Evolutionary conservation across 2,797 vertebrate species (phyloP).

Genomic region (Prionace glauca): DNA sequence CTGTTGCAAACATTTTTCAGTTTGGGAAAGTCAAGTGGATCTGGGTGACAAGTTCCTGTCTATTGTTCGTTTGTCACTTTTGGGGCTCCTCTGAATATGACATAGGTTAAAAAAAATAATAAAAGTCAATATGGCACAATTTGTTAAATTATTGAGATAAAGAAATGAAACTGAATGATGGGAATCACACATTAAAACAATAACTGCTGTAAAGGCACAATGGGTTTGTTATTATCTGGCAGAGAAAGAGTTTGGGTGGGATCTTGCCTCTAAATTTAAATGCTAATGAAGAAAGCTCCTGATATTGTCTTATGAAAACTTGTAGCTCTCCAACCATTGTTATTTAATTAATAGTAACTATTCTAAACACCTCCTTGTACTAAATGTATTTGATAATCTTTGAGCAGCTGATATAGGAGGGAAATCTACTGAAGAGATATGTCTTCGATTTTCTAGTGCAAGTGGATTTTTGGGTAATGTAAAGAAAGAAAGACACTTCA

Average conservation of each 20-base stretch:
- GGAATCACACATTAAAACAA: conserved; percentile 5
- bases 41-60: neutral
- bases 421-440: neutral
- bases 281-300: neutral
- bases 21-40: neutral
- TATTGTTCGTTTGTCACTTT: conserved; percentile 10
- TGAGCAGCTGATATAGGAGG: neutral
- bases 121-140: conserved; percentile 8
- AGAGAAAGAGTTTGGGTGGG: neutral
- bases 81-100: neutral
- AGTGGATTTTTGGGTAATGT: neutral
- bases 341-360: neutral
- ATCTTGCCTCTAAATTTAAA: neutral
- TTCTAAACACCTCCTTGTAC: neutral
- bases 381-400: neutral
- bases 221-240: neutral
- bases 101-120: neutral
- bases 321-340: neutral
- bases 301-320: neutral
- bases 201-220: neutral
- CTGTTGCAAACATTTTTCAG: neutral
- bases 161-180: conserved; percentile 18
- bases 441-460: neutral
- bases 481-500: neutral
- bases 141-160: conserved; percentile 1